Evolutionary conservation across 2,113 vertebrate genomes (phyloP).

Genomic region (Collichthys lucidus): DNA sequence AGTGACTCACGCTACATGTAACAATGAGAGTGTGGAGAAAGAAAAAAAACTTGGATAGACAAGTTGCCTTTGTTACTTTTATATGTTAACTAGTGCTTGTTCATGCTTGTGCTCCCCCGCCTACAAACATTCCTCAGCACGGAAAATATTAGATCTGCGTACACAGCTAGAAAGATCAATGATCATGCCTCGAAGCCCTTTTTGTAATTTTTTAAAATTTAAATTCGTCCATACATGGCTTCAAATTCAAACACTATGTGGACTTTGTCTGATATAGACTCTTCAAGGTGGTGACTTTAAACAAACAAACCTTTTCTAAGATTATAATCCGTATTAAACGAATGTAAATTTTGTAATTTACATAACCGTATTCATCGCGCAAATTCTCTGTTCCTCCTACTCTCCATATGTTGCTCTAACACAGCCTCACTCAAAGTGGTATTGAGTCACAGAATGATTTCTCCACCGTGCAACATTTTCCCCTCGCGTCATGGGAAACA

Average conservation of each 20-base stretch:
- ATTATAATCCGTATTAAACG: conserved; percentile 22
- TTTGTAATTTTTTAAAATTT: conserved; percentile 26
- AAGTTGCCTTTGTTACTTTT: conserved; percentile 66
- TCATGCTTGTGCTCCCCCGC: conserved; percentile 35
- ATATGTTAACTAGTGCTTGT: conserved; percentile 48
- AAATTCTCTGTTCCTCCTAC: conserved; percentile 41
- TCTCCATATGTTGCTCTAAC: conserved; percentile 27
- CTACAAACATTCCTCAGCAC: conserved; percentile 64
- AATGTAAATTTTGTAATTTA: conserved; percentile 35
- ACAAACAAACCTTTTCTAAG: background rate
- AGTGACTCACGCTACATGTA: conserved; percentile 65
- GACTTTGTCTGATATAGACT: background rate
- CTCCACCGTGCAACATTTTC: background rate
- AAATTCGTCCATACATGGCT: background rate
- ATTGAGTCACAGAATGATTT: conserved; percentile 42
- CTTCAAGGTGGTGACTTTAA: background rate
- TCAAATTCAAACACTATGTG: background rate
- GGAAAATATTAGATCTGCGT: conserved; percentile 58
- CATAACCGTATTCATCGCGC: conserved; percentile 32
- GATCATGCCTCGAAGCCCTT: conserved; percentile 10
- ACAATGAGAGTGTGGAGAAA: conserved; percentile 45
- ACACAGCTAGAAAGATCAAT: conserved; percentile 23
- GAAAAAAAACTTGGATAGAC: conserved; percentile 47
- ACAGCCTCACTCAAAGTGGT: conserved; percentile 20
- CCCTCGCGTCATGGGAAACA: background rate